Base-by-base conservation (phyloP, 2,888 invertebrate species). In the Phragmatobia fuliginosa region DNA sequence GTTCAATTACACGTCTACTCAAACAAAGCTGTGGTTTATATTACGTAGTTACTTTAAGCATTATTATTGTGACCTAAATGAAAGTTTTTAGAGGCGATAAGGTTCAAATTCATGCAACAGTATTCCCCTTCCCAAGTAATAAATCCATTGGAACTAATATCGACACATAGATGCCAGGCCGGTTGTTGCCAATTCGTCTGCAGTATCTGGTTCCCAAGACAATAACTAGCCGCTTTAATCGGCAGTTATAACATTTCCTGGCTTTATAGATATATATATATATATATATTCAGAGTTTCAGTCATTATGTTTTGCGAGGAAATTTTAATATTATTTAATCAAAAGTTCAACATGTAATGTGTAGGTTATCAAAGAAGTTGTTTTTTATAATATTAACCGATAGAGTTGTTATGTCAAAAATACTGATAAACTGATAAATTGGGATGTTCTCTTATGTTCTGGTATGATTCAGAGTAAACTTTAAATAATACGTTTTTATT, bases 81-180 rank as follows among this genome's bases (percentile, higher is more conserved):
- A 60, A 81, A 75, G 74, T 74, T 74, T 76, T 65, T 71, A 67
- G 60, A 36, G 7, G 67, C 69, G 68, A 66, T 68, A 75, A 77
- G 67, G 80, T 77, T 71, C 72, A 74, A 72, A 78, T 74, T 81
- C 68, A 68, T 49, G 18, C 7, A 74, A 45, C 76, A 75, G 64
- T 62, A 31, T 49, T 49, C 31, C 36, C 62, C 69, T 79, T 71
- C 64, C 72, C 66, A 71, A 76, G 81, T 75, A 77, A 82, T 82
- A 82, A 82, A 82, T 82, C 80, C 74, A 80, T 82, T 79, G 71
- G 77, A 82, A 80, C 77, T 82, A 77, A 82, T 81, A 81, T 80
- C 79, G 81, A 80, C 79, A 81, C 74, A 79, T 80, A 76, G 79
- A 80, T 74, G 81, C 79, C 77, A 73, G 74, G 67, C 74, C 66